phyloP scores from a whole-genome alignment of 2,113 vertebrate species.

The Melanerpes aurifrons region DNA sequence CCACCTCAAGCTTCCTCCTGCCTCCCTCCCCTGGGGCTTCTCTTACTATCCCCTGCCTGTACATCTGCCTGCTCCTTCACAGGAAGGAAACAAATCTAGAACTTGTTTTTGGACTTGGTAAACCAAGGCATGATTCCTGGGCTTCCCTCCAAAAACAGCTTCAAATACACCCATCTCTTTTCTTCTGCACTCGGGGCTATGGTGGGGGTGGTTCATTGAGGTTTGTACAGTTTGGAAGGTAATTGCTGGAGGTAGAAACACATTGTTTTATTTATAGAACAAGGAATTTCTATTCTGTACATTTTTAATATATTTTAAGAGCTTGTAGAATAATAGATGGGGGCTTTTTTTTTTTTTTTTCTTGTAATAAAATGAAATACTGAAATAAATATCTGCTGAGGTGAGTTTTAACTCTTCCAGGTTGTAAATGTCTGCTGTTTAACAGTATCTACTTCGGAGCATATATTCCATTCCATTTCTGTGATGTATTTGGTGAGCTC shows the following conservation, averaged over 20 bases:
- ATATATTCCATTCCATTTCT: conserved; percentile 3
- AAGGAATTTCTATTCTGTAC: background rate
- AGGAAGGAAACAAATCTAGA: background rate
- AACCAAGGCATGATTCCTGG: background rate
- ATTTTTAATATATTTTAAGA: conserved; percentile 11
- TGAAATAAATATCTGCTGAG: background rate
- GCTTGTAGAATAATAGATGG: background rate
- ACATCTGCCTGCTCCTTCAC: background rate
- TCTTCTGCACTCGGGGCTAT: background rate
- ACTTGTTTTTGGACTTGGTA: background rate
- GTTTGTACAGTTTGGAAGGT: background rate
- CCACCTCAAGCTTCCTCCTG: background rate
- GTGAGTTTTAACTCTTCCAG: conserved; percentile 51
- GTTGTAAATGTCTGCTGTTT: conserved; percentile 59
- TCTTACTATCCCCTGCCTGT: background rate
- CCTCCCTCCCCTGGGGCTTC: background rate
- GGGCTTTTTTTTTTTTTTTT: background rate
- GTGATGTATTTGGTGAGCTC: conserved; percentile 19
- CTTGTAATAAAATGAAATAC: conserved; percentile 43
- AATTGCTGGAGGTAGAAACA: background rate
- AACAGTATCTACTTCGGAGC: background rate
- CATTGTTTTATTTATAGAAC: background rate
- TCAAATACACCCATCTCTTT: background rate
- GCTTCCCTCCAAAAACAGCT: background rate
- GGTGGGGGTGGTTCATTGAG: background rate